Evolutionary conservation across 2,113 vertebrate genomes (phyloP), one percentile per base, ranked within the genome.

Genomic region (Dolichallabes microphthalmus): DNA sequence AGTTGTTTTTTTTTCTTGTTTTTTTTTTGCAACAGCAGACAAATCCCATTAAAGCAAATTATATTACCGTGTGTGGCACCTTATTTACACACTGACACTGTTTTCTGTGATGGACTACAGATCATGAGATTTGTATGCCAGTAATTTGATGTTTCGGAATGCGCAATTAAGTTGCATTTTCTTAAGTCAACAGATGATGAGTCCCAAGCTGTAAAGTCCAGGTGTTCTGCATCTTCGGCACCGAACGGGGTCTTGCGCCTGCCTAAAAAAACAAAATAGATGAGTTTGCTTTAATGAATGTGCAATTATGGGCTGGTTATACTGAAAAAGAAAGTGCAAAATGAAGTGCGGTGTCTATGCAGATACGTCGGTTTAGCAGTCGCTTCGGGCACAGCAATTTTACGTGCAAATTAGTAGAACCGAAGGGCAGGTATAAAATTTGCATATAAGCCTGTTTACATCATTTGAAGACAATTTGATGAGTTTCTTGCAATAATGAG

Each of bases 31-130:
- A 22, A 53, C 25, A 63, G 82, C 57, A 79, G 27, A 80, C 39
- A 84, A 84, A 80, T 69, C 82, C 69, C 77, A 81, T 80, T 64
- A 69, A 87, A 81, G 60, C 52, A 82, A 68, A 58, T 82, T 64
- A 64, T 85, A 85, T 77, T 82, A 85, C 53, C 32, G 25, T 35
- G 55, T 58, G 12, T 30, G 58, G 50, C 52, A 77, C 78, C 77
- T 60, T 52, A 60, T 57, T 73, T 6, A 15, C 17, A 73, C 32
- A 19, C 14, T 45, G 55, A 68, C 35, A 32, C 8, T 27, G 53
- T 17, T 60, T 60, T 27, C 60, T 35, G 2, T 32, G 10, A 75
- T 35, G 55, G 27, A 53, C 58, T 22, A 22, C 39, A 64, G 20
- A 45, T 45, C 45, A 45, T 25, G 19, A 45, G 2, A n/a, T 27